Evolutionary conservation across 2,113 vertebrate genomes (phyloP), one percentile per base, ranked within the genome.

Genomic region (Gnathonemus longibarbis): DNA sequence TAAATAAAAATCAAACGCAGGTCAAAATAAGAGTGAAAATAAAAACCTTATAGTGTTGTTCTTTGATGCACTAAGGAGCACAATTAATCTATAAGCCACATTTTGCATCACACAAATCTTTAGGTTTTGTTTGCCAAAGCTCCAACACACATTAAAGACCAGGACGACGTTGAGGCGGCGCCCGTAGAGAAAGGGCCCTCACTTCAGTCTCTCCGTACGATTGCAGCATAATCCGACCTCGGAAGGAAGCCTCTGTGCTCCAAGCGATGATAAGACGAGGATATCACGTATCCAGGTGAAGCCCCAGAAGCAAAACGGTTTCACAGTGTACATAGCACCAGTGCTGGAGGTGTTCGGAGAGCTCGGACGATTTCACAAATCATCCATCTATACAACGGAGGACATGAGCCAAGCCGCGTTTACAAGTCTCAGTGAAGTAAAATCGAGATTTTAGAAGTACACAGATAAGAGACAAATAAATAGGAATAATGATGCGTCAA

Each of bases 241-340:
- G 8, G 35, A 9, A 11, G 39, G 45, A 27, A 21, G 74, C 88
- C 49, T 84, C 88, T 89, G 89, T 84, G 15, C 88, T 90, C 31
- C 90, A 52, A 84, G 83, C 21, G 42, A 3, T 19, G 42, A 91
- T 89, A 92, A 90, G 66, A 39, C 58, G 45, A 46, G 91, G 91
- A 91, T 90, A 91, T 92, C 89, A 11, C 24, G 91, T 91, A 92
- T 89, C 91, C 92, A 91, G 93, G 92, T 92, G 84, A 91, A 92
- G 92, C 95, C 95, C 95, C 95, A 94, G 95, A 95, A 96, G 95
- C 96, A 96, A 93, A 95, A 95, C 94, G 93, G 95, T 96, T 97
- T 99, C 98, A 99, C 98, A 99, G 98, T 99, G 97, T 99, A 97
- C 98, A 96, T 98, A 99, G 98, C 98, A 99, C 98, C 98, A 98